phyloP scores from a whole-genome alignment of 2,888 invertebrate species.

The Pegoplata infirma region DNA sequence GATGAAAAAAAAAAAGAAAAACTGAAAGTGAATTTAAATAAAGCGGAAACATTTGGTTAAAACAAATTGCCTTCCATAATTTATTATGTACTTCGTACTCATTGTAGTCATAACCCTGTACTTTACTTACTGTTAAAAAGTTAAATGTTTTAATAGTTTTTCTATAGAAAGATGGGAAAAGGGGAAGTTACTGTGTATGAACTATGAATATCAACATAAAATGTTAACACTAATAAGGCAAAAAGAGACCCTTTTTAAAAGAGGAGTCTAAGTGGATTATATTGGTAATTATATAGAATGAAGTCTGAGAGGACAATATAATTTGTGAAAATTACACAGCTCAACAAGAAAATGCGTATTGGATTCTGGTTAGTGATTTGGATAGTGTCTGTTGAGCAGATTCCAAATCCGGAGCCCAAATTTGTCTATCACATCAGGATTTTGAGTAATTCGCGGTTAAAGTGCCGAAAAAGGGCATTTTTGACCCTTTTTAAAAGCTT shows the following conservation, averaged over 20 bases:
- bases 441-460: too few species aligned
- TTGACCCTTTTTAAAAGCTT: too few species aligned
- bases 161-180: not conserved
- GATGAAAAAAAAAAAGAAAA: conserved; percentile 2
- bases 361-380: too few species aligned
- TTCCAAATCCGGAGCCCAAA: too few species aligned
- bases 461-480: too few species aligned
- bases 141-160: conserved; percentile 40
- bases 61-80: conserved; percentile 41
- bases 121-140: conserved; percentile 28
- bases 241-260: too few species aligned
- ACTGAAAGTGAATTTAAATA: conserved; percentile 55
- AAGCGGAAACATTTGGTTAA: conserved; percentile 48
- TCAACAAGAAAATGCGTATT: too few species aligned
- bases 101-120: not conserved
- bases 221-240: not conserved
- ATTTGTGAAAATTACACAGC: too few species aligned
- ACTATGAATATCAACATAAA: conserved; percentile 13
- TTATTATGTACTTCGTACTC: not conserved
- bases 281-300: not conserved
- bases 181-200: not conserved
- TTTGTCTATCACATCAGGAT: too few species aligned
- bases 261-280: not conserved
- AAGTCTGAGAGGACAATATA: too few species aligned
- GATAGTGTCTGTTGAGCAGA: too few species aligned